Evolutionary conservation across 2,113 vertebrate genomes (phyloP), one percentile per base, ranked within the genome.

Genomic region (Ceyx melanurus): DNA sequence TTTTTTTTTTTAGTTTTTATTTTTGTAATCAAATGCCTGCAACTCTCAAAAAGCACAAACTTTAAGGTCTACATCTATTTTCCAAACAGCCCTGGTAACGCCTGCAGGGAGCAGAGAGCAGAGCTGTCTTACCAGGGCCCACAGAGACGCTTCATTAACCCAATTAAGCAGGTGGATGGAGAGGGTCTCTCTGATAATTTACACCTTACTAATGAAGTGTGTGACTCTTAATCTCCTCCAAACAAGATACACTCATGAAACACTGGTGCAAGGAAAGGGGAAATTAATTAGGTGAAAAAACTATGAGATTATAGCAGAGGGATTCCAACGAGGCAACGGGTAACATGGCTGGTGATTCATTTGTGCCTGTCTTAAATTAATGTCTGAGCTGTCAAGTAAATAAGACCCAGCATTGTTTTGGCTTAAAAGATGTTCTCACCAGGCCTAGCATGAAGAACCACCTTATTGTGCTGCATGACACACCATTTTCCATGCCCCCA

Each of bases 231-330:
- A 99, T 99, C 98, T 98, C 98, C 97, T 97, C 97, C 98, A 98
- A 98, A 99, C 98, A 98, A 98, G 97, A 97, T 97, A 97, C 98
- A 98, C 97, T 98, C 98, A 97, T 97, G 98, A 98, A 98, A 98
- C 98, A 97, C 97, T 96, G 97, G 97, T 98, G 97, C 97, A 98
- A 97, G 97, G 98, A 98, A 98, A 96, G 96, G 97, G 95, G 97
- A 98, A 99, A 99, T 98, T 99, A 99, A 99, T 99, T 98, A 99
- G 98, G 97, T 98, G 97, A 98, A 98, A 98, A 98, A 98, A 98
- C 97, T 97, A 97, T 97, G 97, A 98, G 98, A 99, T 99, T 98
- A 98, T 98, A 98, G 98, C 97, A 97, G 72, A 97, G 98, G 98
- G 98, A 98, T 97, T 97, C 97, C 97, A 97, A 97, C 92, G 92